Percentiles rank a stretch among this genome's conserved stretches.
phyloP scores from a whole-genome alignment of 1,140 invertebrate species.

The Samia ricini region DNA sequence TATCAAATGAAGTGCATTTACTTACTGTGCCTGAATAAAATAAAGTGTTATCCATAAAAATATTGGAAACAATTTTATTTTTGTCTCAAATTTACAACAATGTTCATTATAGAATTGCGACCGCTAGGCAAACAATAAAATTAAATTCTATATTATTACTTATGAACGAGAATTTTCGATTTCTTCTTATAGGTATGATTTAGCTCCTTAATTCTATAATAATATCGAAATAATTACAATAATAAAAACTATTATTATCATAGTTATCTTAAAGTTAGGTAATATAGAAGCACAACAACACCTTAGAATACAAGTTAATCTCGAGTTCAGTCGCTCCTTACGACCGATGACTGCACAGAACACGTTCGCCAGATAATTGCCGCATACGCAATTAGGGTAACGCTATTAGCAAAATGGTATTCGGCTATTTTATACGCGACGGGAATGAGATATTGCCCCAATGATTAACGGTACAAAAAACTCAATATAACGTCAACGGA shows the following conservation, averaged over 20 bases:
- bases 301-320: slow-evolving; percentile 55
- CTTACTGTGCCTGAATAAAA: too few species aligned
- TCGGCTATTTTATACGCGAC: slow-evolving; percentile 33
- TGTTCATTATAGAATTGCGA: too few species aligned
- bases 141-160: too few species aligned
- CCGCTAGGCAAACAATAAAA: too few species aligned
- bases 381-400: slow-evolving; percentile 58
- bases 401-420: slow-evolving; percentile 58
- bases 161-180: not conserved
- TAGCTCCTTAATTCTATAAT: not conserved
- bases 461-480: slow-evolving; percentile 61
- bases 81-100: too few species aligned
- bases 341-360: slow-evolving; percentile 45
- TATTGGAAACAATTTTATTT: too few species aligned
- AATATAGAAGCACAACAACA: slow-evolving; percentile 19
- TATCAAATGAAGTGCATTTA: too few species aligned
- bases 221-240: not conserved
- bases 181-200: not conserved
- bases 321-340: slow-evolving; percentile 36
- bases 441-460: slow-evolving; percentile 42
- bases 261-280: not conserved
- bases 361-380: slow-evolving; percentile 53
- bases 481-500: slow-evolving; percentile 31
- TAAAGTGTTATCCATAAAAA: too few species aligned
- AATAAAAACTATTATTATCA: not conserved